Percentiles rank a stretch among this genome's conserved stretches.
Evolutionary conservation across 2,113 vertebrate genomes (phyloP).

Genomic region (Panthera tigris): DNA sequence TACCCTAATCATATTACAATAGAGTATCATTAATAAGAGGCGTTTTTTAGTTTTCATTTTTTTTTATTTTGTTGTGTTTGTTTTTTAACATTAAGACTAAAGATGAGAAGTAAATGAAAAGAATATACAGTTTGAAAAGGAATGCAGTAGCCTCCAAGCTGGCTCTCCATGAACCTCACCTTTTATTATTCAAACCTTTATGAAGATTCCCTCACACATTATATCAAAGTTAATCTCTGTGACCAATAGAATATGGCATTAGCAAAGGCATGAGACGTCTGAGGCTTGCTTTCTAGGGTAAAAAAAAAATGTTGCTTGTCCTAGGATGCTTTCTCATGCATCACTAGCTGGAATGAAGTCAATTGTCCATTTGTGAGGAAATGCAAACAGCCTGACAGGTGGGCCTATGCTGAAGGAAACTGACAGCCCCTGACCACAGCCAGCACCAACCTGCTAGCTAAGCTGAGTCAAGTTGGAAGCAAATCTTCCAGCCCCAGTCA

Average conservation of each 20-base stretch:
- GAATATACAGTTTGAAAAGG: not conserved
- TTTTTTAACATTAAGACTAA: not conserved
- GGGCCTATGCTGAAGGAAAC: not conserved
- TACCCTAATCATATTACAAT: not conserved
- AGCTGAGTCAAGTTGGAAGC: not conserved
- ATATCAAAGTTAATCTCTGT: not conserved
- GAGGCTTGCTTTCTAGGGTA: not conserved
- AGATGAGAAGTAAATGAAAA: not conserved
- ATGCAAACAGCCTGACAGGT: accelerated
- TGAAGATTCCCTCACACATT: not conserved
- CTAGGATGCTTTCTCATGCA: not conserved
- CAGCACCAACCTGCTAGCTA: not conserved
- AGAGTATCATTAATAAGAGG: not conserved
- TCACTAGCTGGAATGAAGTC: not conserved
- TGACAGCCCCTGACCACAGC: not conserved
- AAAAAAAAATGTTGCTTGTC: not conserved
- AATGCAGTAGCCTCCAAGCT: not conserved
- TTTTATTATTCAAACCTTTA: not conserved
- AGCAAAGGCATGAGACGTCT: not conserved
- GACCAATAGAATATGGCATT: not conserved
- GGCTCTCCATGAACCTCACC: not conserved
- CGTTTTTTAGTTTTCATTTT: not conserved
- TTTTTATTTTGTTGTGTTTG: not conserved
- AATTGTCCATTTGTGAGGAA: not conserved
- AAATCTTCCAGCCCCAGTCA: not conserved